Evolutionary conservation across 2,113 vertebrate species (phyloP).

Genomic region (Prinia subflava): DNA sequence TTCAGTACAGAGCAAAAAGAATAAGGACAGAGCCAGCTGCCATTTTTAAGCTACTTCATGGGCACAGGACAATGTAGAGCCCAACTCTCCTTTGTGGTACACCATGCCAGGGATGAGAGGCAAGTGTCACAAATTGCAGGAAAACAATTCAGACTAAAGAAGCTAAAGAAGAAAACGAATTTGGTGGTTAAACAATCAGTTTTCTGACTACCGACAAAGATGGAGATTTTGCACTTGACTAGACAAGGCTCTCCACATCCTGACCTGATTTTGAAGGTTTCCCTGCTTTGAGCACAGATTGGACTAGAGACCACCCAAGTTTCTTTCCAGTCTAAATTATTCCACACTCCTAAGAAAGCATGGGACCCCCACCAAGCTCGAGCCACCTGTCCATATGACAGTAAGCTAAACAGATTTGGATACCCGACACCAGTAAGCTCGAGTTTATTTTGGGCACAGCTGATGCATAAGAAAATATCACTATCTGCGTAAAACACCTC

Average conservation of each 20-base stretch:
- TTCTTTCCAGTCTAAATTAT: not conserved
- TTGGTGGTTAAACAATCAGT: not conserved
- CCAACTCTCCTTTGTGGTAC: not conserved
- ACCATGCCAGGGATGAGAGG: not conserved
- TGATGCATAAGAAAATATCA: slow-evolving; percentile 32
- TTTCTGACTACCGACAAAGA: not conserved
- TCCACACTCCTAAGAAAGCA: not conserved
- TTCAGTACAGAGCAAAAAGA: not conserved
- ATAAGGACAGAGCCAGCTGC: not conserved
- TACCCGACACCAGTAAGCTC: slow-evolving; percentile 5
- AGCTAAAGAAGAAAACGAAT: not conserved
- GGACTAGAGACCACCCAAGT: not conserved
- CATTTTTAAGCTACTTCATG: not conserved
- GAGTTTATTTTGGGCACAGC: slow-evolving; percentile 40
- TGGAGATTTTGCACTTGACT: not conserved
- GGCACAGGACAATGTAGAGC: not conserved
- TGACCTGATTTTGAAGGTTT: not conserved
- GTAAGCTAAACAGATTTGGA: slow-evolving; percentile 10
- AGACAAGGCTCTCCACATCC: not conserved
- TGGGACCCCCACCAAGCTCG: not conserved
- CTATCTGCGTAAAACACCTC: not conserved
- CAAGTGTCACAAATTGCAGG: not conserved
- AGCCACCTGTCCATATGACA: slow-evolving; percentile 33
- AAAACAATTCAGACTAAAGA: not conserved
- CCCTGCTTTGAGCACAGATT: not conserved